Evolutionary conservation across 1,140 invertebrate species (phyloP), one percentile per base, ranked within the genome.

Genomic region (Drosophila sechellia): DNA sequence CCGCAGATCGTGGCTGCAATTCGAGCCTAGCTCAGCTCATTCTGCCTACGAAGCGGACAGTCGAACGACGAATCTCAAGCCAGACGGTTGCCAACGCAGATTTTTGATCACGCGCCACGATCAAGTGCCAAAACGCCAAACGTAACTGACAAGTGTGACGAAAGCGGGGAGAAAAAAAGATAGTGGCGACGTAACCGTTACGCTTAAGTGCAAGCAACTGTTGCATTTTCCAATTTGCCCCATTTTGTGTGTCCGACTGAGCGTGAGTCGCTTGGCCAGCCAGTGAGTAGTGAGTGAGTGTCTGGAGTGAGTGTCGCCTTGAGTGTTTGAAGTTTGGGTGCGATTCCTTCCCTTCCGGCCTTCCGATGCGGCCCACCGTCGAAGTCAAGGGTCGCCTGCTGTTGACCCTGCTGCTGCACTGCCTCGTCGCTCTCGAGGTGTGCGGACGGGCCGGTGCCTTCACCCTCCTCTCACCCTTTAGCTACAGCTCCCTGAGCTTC

Each of bases 401-500:
- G 48, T 46, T 65, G 60, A 55, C 83, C 73, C 72, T 87, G 57
- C 68, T 87, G 52, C 61, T 87, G 68, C 79, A 89, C 57, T 79
- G 79, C 68, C 76, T 87, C 52, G 72, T 71, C 49, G 73, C 84
- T 39, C 50, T 84, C 57, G 52, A 89, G 34, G 61, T 84, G 34
- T 84, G 80, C 55, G 84, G 84, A 35, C 76, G 79, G 55, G 73
- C 85, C 52, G 75, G 48, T 20, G 86, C 90, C 70, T 91, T 91
- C 42, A 91, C 90, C 8, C 86, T 91, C 55, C 76, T 91, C 53
- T 91, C 90, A 66, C 90, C 90, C 63, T 91, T 91, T 64, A 91
- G 90, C 58, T 91, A 91, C 45, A 91, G 60, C 20, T 91, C 90
- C 57, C 56, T 91, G 73, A 80, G 90, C 64, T 91, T 91, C 53